phyloP scores from a whole-genome alignment of 2,888 invertebrate genomes.

The Eledona agricola region DNA sequence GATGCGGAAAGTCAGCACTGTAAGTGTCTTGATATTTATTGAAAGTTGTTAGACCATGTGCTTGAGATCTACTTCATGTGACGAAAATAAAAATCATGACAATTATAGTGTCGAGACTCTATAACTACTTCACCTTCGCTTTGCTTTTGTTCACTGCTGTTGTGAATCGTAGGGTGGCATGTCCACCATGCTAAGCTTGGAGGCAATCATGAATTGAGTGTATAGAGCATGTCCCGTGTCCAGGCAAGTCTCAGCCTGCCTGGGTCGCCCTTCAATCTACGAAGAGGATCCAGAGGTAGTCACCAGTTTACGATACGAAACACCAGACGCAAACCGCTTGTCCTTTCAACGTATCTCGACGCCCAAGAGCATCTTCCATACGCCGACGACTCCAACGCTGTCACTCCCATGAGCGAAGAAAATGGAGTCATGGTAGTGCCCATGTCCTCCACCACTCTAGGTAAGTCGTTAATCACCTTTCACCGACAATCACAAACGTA shows the following conservation, averaged over 20 bases:
- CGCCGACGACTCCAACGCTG: constrained; percentile 96
- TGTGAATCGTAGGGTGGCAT: constrained; percentile 15
- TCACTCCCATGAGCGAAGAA: constrained; percentile 98
- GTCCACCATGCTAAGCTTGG: constrained; percentile 34
- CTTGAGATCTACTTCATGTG: constrained; percentile 24
- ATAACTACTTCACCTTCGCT: constrained; percentile 21
- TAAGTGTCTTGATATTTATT: constrained; percentile 70
- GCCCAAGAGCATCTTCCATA: constrained; percentile 95
- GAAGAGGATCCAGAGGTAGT: constrained; percentile 89
- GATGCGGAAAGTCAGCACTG: constrained; percentile 93
- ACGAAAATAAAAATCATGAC: constrained; percentile 61
- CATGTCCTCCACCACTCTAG: constrained; percentile 87
- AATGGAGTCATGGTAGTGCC: constrained; percentile 95
- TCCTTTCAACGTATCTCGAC: constrained; percentile 92
- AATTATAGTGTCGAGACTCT: constrained; percentile 63
- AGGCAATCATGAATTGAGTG: constrained; percentile 56
- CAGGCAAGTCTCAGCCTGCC: constrained; percentile 97
- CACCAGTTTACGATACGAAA: constrained; percentile 92
- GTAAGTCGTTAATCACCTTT: constrained; percentile 59
- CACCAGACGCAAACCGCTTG: constrained; percentile 89
- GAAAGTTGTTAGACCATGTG: too few species aligned
- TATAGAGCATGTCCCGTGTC: constrained; percentile 61
- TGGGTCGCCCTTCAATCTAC: constrained; percentile 94
- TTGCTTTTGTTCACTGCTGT: constrained; percentile 21
- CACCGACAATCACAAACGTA: constrained; percentile 1